Evolutionary conservation across 2,113 vertebrate species (phyloP).

Genomic region (Procapra przewalskii): DNA sequence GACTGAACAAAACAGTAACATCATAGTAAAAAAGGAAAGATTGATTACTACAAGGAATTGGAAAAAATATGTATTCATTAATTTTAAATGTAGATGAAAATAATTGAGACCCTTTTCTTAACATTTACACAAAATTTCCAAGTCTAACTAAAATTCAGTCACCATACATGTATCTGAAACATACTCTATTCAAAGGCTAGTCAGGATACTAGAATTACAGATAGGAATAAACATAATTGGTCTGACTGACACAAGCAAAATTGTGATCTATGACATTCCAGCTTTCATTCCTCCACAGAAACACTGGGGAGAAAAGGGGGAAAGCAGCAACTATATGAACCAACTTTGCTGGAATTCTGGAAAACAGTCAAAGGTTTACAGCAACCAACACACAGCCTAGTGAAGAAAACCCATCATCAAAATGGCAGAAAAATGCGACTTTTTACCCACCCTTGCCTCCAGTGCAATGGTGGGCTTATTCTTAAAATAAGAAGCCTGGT

Average conservation of each 20-base stretch:
- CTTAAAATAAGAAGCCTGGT: not conserved
- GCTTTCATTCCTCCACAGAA: not conserved
- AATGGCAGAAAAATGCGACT: not conserved
- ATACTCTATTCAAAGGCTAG: not conserved
- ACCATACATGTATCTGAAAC: not conserved
- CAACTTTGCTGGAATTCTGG: not conserved
- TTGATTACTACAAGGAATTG: not conserved
- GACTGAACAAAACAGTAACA: not conserved
- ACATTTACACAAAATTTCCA: not conserved
- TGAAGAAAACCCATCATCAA: not conserved
- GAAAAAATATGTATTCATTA: not conserved
- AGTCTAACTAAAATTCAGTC: not conserved
- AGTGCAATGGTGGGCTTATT: not conserved
- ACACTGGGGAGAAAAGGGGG: not conserved
- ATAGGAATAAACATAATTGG: not conserved
- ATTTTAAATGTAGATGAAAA: not conserved
- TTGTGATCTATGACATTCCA: not conserved
- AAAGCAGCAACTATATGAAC: not conserved
- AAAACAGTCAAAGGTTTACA: not conserved
- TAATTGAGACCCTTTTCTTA: not conserved
- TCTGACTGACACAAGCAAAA: not conserved
- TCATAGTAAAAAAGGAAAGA: not conserved
- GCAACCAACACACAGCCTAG: not conserved
- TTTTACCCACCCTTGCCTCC: not conserved
- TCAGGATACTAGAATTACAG: not conserved